These are phyloP conservation scores for Teinopalpus imperialis DNA, from an alignment of 2,888 invertebrate genomes.

Conservation along the genomic window DNA sequence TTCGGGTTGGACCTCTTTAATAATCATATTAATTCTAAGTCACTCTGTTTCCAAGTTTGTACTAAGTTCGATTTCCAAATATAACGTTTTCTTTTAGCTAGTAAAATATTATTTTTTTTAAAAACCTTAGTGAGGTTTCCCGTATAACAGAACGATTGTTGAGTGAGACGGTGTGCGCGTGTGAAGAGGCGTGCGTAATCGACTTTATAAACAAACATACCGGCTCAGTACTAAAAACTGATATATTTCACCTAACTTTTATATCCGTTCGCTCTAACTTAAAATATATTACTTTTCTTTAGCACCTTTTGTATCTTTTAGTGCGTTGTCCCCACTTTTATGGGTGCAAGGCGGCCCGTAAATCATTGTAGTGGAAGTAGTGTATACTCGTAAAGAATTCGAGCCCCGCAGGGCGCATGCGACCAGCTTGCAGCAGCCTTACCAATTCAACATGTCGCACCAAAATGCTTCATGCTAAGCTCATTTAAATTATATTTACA, in stretches of 20 bases:
- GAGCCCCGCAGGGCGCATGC: constrained; percentile 54
- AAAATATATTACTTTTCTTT: constrained; percentile 80
- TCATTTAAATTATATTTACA: too few relatives aligned
- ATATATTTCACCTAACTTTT: constrained; percentile 80
- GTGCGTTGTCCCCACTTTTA: constrained; percentile 78
- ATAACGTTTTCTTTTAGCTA: too few relatives aligned
- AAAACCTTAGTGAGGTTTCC: too few relatives aligned
- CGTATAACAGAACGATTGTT: too few relatives aligned
- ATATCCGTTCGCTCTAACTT: constrained; percentile 75
- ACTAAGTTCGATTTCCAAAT: too few relatives aligned
- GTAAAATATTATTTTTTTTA: too few relatives aligned
- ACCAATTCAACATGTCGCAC: constrained; percentile 3
- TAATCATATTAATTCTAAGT: too few relatives aligned
- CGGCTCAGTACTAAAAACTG: constrained; percentile 73
- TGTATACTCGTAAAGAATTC: constrained; percentile 72
- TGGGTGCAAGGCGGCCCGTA: constrained; percentile 75
- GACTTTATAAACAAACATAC: constrained; percentile 75
- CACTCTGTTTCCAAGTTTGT: too few relatives aligned
- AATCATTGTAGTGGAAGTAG: constrained; percentile 80
- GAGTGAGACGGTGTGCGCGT: constrained; percentile 33
- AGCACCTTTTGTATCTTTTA: constrained; percentile 82
- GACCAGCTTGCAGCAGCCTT: constrained; percentile 21
- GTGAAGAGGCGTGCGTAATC: constrained; percentile 73
- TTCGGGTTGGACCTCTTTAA: too few relatives aligned
- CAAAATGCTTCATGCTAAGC: constrained; percentile 1